Evolutionary conservation across 2,888 invertebrate genomes (phyloP), one percentile per base, ranked within the genome.

Genomic region (Harpagoxenus sublaevis): DNA sequence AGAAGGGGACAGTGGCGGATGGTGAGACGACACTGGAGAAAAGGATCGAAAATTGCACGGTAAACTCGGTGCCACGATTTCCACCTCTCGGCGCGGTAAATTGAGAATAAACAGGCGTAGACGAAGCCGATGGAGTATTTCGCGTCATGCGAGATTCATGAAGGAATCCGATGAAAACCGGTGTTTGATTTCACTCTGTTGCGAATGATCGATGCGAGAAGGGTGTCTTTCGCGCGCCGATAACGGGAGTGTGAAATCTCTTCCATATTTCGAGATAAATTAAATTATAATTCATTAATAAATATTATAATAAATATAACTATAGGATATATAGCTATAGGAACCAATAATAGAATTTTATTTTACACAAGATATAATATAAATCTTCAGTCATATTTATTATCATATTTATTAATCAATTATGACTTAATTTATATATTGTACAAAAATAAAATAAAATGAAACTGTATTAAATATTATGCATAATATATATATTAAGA

Each of bases 21-120:
- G 78, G 84, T 63, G 83, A 55, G 68, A 70, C 63, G 85, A 75
- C 39, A 77, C 77, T 57, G 74, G 65, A 66, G 55, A 84, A 84
- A 84, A 82, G 83, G 81, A 88, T 86, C 77, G 89, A 90, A 91
- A 92, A 92, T 92, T 92, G 90, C 90, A 91, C 82, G 90, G 88
- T 88, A 92, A 92, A 92, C 91, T 91, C 91, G 87, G 87, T 83
- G 86, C 89, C 85, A 86, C 87, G 89, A 90, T 91, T 92, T 90
- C 88, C 83, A 83, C 88, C 87, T 86, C 83, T 86, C 83, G 83
- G 73, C 86, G 81, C 85, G 68, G 84, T 86, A 90, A 92, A 92
- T 92, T 90, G 90, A 86, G 89, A 90, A 91, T 90, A 92, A 92
- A 92, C 91, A 92, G 87, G 84, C 71, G 48, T 66, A 60, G 68